Base-by-base conservation (phyloP, 1,140 invertebrate species). In the Neodiprion virginianus region DNA sequence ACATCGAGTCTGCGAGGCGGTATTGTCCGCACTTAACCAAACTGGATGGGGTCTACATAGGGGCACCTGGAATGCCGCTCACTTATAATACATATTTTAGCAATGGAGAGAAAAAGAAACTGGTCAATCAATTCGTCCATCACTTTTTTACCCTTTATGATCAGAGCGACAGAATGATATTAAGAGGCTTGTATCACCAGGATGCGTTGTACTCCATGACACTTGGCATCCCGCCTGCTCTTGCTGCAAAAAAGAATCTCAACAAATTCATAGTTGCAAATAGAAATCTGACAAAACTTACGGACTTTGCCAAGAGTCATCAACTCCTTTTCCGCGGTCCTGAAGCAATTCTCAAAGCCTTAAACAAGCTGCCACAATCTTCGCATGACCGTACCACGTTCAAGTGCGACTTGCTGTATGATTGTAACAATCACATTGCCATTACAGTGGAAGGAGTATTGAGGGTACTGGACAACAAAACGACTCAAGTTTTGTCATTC, bases 111-210 rank as follows among this genome's bases (percentile, higher is more conserved):
- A 80, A 73, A 66, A 77, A 79, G n/a, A 71, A 79, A 5, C 72
- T 89, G 1, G 80, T 85, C 0, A 72, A 74, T 8, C 84, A 85
- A 72, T 89, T 89, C 72, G 47, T 84, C 0, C 49, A 72, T 0
- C 88, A 89, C 48, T 89, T 85, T 72, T 89, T 88, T 68, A 76
- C 72, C 61, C 69, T 88, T 0, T 86, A 85, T 48, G 88, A 89
- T 78, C 76, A 79, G 7, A 73, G 50, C 3, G 85, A 88, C 72
- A 83, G 87, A 72, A 71, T n/a, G 3, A 49, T 80, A 11, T 69
- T 89, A 1, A 72, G 72, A 8, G 86, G 85, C 5, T 61, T 89
- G 0, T 89, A 88, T 78, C 79, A 84, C 72, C 74, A 82, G 7
- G 71, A 84, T 50, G 82, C 87, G 7, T 72, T 85, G 11, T 89